Base-by-base conservation (phyloP, 2,797 vertebrate genomes). In the Notoglanidium macrostoma region DNA sequence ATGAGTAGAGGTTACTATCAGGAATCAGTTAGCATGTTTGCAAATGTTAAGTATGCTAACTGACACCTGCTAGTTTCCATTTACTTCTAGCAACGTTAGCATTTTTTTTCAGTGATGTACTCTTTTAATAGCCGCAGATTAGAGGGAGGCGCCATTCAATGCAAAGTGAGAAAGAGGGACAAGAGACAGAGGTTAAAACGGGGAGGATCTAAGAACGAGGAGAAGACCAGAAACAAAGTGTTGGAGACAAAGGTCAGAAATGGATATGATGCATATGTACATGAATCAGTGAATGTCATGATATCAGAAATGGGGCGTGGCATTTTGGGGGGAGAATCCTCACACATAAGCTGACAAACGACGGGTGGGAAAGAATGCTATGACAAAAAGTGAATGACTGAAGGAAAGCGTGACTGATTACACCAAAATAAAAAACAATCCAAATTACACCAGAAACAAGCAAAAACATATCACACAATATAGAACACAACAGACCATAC, bases 281-380 rank as follows among this genome's bases (percentile, higher is more conserved):
- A 83, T 88, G 85, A 91, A 89, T 88, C 90, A 92, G 35, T 91
- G 89, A 86, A 87, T 88, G 88, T 91, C 85, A 83, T 91, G 86
- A 89, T 74, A 86, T 89, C 89, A 92, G 87, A 87, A 92, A 85
- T 81, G 92, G 74, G 86, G 85, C 87, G 89, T 84, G 89, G 88
- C 86, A 89, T 70, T 68, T 83, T 5, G 19, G 77, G 32, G 5
- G 15, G 15, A 26, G 32, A 26, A 26, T 40, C 21, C 5, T 40
- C 26, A 40, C 55, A 80, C 5, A 17, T 40, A 55, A 15, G 32
- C 12, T 7, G 12, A 40, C 55, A 17, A 17, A 46, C 57, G n/a
- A 12, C 23, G 6, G 2, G 23, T 46, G 55, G 57, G 61, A 51
- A 49, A 83, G n/a, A 83, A 65, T 51, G 80, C 80, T 67, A 65